phyloP scores from a whole-genome alignment of 2,888 invertebrate genomes.

The Lampropteryx suffumata region DNA sequence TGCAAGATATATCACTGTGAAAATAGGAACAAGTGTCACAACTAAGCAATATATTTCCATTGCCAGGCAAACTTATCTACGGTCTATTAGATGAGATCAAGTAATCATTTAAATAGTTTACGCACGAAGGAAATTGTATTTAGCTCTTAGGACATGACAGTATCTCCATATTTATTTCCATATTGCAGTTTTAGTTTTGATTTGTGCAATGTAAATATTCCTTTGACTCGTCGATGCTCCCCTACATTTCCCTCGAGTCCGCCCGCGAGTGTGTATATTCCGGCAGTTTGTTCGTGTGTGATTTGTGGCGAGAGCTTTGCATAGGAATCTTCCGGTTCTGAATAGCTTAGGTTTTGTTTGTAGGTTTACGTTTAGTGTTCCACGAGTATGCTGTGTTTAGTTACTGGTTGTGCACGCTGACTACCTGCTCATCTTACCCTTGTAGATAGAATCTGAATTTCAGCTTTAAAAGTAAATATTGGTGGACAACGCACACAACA shows the following conservation, averaged over 20 bases:
- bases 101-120: too few species aligned
- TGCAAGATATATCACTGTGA: too few species aligned
- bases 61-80: too few species aligned
- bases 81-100: too few species aligned
- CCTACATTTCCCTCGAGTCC: constrained; percentile 16
- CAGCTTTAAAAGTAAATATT: too few species aligned
- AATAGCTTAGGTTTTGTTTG: constrained; percentile 22
- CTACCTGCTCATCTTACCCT: not conserved
- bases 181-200: constrained; percentile 1
- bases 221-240: constrained; percentile 13
- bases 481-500: too few species aligned
- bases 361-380: constrained; percentile 21
- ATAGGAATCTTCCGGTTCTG: constrained; percentile 27
- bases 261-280: not conserved
- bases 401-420: too few species aligned
- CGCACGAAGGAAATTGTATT: too few species aligned
- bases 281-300: constrained; percentile 26
- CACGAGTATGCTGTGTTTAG: constrained; percentile 12
- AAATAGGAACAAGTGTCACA: too few species aligned
- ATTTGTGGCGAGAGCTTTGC: constrained; percentile 29
- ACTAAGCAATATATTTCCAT: too few species aligned
- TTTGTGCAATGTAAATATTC: constrained; percentile 8
- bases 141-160: not conserved
- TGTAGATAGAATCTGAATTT: too few species aligned
- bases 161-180: not conserved